Conservation (phyloP, 2,113 vertebrate genomes). For the Odocoileus virginianus region DNA sequence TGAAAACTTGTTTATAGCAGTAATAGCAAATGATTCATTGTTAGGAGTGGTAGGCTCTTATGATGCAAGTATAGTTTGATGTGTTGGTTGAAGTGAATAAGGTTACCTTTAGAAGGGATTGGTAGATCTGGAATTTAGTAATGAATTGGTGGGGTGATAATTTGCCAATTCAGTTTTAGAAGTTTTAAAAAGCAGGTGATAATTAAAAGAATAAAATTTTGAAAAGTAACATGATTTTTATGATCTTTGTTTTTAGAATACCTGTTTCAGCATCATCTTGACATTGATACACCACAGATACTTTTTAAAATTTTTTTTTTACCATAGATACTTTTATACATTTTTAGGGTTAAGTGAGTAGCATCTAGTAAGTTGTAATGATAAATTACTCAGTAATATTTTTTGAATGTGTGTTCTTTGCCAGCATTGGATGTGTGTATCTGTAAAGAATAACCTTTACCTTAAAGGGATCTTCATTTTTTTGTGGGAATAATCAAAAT, state of each 20-base stretch:
- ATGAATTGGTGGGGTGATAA: background rate
- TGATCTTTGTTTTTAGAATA: background rate
- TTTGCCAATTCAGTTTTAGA: background rate
- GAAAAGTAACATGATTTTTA: background rate
- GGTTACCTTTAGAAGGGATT: background rate
- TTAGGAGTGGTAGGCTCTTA: background rate
- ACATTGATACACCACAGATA: background rate
- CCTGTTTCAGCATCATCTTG: background rate
- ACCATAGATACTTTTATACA: too few species aligned
- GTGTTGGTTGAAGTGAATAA: background rate
- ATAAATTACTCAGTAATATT: background rate
- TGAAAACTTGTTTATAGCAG: background rate
- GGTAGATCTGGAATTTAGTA: background rate
- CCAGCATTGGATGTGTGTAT: background rate
- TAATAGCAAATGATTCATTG: background rate
- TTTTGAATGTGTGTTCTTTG: background rate
- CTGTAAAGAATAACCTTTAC: background rate
- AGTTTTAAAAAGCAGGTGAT: background rate
- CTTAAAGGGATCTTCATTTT: background rate
- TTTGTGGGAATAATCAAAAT: background rate
- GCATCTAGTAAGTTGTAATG: background rate
- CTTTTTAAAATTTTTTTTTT: too few species aligned
- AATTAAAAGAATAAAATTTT: conserved; percentile 76
- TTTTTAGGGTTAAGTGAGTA: background rate
- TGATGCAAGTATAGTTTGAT: background rate